Conservation (phyloP, 2,888 invertebrate genomes). For the Bimastos eiseni region DNA sequence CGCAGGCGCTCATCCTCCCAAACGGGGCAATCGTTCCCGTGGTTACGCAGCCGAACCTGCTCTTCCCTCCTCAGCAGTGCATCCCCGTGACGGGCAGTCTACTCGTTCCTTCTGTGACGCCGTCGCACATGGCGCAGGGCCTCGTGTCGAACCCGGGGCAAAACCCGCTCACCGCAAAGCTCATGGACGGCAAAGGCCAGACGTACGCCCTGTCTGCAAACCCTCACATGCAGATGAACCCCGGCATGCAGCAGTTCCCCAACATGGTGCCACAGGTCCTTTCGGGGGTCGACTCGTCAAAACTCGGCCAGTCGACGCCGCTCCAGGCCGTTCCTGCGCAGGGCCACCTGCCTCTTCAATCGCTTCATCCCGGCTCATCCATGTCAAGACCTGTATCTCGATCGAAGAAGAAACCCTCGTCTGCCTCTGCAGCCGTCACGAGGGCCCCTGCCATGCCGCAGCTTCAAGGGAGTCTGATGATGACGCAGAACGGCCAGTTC, state of each 20-base stretch:
- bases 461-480: constrained; percentile 41
- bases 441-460: constrained; percentile 32
- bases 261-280: background rate
- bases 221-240: background rate
- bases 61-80: constrained; percentile 46
- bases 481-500: constrained; percentile 49
- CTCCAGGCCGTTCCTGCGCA: constrained; percentile 20
- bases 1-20: constrained; percentile 60
- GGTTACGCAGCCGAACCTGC: constrained; percentile 58
- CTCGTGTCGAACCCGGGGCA: background rate
- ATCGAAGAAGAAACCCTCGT: constrained; percentile 24
- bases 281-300: background rate
- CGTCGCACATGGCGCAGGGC: constrained; percentile 21
- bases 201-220: background rate
- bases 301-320: background rate
- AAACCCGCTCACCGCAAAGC: background rate
- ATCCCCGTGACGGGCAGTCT: constrained; percentile 42
- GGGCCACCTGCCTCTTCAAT: background rate
- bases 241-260: background rate
- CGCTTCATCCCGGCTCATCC: background rate
- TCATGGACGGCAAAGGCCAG: constrained; percentile 17
- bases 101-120: constrained; percentile 37
- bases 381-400: background rate
- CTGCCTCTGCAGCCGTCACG: background rate
- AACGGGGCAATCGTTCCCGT: constrained; percentile 63